Evolutionary conservation across 2,113 vertebrate genomes (phyloP).

Genomic region (Myotis yumanensis): DNA sequence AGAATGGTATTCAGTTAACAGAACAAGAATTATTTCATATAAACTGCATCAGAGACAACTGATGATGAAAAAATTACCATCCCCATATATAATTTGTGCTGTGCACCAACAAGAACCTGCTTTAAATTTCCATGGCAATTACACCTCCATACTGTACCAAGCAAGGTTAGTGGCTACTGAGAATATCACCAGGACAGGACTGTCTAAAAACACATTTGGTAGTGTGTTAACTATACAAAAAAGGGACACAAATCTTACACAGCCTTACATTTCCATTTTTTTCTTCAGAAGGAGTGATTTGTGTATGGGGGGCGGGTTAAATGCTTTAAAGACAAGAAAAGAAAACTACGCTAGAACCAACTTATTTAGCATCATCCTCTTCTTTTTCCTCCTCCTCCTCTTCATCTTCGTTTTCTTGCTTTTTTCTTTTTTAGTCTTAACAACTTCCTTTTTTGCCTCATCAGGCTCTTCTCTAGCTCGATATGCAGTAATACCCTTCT

Average conservation of each 20-base stretch:
- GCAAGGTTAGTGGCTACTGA: slow-evolving; percentile 92
- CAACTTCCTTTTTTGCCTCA: neutral
- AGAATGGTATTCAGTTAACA: neutral
- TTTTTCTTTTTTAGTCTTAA: neutral
- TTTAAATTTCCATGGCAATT: slow-evolving; percentile 87
- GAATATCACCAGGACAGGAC: slow-evolving; percentile 93
- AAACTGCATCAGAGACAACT: neutral
- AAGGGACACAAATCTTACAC: slow-evolving; percentile 72
- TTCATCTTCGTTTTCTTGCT: neutral
- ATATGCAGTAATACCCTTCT: neutral
- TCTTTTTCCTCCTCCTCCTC: neutral
- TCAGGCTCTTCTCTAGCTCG: neutral
- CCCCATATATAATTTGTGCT: neutral
- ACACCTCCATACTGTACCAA: slow-evolving; percentile 91
- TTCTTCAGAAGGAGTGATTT: slow-evolving; percentile 93
- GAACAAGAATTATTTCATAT: neutral
- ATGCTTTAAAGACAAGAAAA: slow-evolving; percentile 94
- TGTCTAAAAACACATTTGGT: slow-evolving; percentile 92
- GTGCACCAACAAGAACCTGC: neutral
- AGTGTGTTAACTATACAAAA: slow-evolving; percentile 97
- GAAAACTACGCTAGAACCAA: slow-evolving; percentile 41
- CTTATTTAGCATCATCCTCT: neutral
- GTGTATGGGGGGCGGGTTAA: slow-evolving; percentile 89
- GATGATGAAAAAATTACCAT: neutral
- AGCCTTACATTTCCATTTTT: slow-evolving; percentile 74